These are phyloP conservation scores for human DNA, from an alignment of 2,113 vertebrate genomes.

Conservation along the genomic window GRCh38 chr12:23770501-23771000, in stretches of 20 bases:
- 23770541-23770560: not conserved
- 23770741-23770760: conserved; percentile 63
- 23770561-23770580: conserved; percentile 72
- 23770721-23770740: conserved; percentile 7
- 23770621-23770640: conserved; percentile 43
- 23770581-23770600: conserved; percentile 65
- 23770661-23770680: conserved; percentile 57
- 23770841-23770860: conserved; percentile 80
- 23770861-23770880: conserved; percentile 73
- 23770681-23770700: conserved; percentile 51
- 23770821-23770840: conserved; percentile 83
- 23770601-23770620: conserved; percentile 52
- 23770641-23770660: conserved; percentile 66
- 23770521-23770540: not conserved
- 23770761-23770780: conserved; percentile 81
- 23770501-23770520: not conserved
- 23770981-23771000: not conserved
- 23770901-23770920: conserved; percentile 65
- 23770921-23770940: conserved; percentile 73
- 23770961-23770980: conserved; percentile 40
- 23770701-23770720: conserved; percentile 53
- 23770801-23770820: conserved; percentile 81
- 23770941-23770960: not conserved
- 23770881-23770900: conserved; percentile 61
- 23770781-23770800: conserved; percentile 80